A percentile compares a stretch with the other conserved stretches of the same genome.
Conservation (phyloP, 2,888 invertebrate genomes). For the Parelbella ahira region DNA sequence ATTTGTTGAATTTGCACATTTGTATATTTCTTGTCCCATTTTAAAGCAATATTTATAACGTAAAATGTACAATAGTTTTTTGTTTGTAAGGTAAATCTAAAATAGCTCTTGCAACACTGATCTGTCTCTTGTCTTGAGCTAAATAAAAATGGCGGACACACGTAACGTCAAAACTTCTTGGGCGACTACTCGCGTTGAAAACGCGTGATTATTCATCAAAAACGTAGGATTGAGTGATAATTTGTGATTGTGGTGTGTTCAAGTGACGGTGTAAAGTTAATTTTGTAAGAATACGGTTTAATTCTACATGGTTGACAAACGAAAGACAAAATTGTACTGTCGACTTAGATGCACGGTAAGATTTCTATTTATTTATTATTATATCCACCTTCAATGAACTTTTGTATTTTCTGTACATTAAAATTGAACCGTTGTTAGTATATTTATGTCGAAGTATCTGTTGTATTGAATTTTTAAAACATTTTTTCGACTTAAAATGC, state of each 20-base stretch:
- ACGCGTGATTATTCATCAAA: conserved; percentile 54
- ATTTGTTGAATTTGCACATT: too few species aligned
- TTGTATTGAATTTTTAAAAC: not conserved
- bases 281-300: conserved; percentile 34
- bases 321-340: conserved; percentile 42
- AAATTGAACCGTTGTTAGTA: not conserved
- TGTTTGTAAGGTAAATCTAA: not conserved
- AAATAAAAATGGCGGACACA: conserved; percentile 70
- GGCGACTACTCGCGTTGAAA: conserved; percentile 54
- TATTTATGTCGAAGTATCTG: not conserved
- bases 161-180: conserved; percentile 67
- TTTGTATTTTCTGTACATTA: not conserved
- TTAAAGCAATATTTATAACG: too few species aligned
- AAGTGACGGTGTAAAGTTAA: conserved; percentile 40
- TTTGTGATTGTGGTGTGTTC: conserved; percentile 48
- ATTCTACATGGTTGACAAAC: conserved; percentile 42
- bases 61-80: not conserved
- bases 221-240: conserved; percentile 37
- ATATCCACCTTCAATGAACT: not conserved
- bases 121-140: conserved; percentile 49
- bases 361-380: conserved; percentile 33
- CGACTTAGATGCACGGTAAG: conserved; percentile 68
- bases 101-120: conserved; percentile 48
- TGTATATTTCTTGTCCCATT: too few species aligned
- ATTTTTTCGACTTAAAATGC: conserved; percentile 1